Conservation (phyloP, 1,140 invertebrate genomes). For the Daktulosphaira vitifoliae region DNA sequence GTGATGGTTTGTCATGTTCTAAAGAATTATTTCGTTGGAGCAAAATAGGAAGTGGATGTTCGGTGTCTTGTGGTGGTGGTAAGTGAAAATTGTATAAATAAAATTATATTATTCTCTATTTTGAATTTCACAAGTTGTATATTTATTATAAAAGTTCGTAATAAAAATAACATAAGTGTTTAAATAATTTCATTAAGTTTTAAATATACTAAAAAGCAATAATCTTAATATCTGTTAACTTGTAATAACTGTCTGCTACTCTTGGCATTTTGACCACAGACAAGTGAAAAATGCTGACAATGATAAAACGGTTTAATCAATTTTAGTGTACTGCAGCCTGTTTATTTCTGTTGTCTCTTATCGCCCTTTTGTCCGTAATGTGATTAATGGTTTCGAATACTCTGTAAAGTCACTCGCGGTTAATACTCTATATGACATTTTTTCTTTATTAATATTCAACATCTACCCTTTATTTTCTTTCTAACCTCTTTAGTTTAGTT, state of each 20-base stretch:
- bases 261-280: not conserved
- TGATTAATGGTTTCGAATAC: constrained; percentile 22
- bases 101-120: not conserved
- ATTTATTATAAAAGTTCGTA: not conserved
- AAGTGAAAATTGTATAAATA: too few relatives aligned
- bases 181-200: not conserved
- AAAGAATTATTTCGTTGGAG: constrained; percentile 75
- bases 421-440: not conserved
- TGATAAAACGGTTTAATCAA: constrained; percentile 31
- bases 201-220: not conserved
- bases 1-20: constrained; percentile 72
- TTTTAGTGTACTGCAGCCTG: constrained; percentile 1
- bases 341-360: constrained; percentile 19
- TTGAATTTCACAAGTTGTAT: not conserved
- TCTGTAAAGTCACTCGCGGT: not conserved
- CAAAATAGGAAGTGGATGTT: constrained; percentile 70
- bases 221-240: constrained; percentile 12
- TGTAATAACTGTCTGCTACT: not conserved
- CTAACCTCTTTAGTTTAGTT: too few relatives aligned
- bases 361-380: not conserved
- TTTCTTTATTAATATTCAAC: too few relatives aligned
- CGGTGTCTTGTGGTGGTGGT: constrained; percentile 87
- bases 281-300: constrained; percentile 17
- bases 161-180: too few relatives aligned
- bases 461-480: too few relatives aligned